Evolutionary conservation across 2,797 vertebrate species (phyloP).

Genomic region (Pipistrellus pygmaeus): DNA sequence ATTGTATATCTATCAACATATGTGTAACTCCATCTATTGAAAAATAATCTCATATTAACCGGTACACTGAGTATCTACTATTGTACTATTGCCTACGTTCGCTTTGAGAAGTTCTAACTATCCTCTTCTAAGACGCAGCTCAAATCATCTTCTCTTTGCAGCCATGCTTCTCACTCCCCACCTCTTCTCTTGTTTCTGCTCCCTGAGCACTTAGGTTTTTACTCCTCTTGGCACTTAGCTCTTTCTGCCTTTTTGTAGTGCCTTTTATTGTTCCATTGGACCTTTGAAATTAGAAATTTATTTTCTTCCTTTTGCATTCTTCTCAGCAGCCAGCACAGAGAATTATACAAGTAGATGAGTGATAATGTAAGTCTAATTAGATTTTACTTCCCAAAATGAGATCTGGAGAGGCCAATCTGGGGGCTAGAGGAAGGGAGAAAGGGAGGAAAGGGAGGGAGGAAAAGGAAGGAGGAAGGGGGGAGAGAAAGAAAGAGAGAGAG

Average conservation of each 20-base stretch:
- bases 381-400: constrained; percentile 8
- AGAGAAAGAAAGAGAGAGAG: too few species aligned
- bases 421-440: not conserved
- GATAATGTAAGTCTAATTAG: constrained; percentile 18
- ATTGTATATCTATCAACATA: too few species aligned
- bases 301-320: constrained; percentile 4
- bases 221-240: not conserved
- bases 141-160: not conserved
- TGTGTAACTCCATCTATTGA: too few species aligned
- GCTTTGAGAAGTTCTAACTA: constrained; percentile 3
- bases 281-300: constrained; percentile 53
- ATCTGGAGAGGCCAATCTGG: not conserved
- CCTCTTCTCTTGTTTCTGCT: constrained; percentile 20
- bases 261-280: not conserved
- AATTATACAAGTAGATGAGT: not conserved
- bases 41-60: too few species aligned
- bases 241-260: not conserved
- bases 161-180: not conserved
- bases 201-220: not conserved
- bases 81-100: not conserved
- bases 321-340: not conserved
- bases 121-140: not conserved
- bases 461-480: not conserved
- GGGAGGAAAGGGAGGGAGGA: not conserved
- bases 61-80: not conserved